phyloP scores from a whole-genome alignment of 1,140 invertebrate species.

The Pseudomyrmex pallidus region DNA sequence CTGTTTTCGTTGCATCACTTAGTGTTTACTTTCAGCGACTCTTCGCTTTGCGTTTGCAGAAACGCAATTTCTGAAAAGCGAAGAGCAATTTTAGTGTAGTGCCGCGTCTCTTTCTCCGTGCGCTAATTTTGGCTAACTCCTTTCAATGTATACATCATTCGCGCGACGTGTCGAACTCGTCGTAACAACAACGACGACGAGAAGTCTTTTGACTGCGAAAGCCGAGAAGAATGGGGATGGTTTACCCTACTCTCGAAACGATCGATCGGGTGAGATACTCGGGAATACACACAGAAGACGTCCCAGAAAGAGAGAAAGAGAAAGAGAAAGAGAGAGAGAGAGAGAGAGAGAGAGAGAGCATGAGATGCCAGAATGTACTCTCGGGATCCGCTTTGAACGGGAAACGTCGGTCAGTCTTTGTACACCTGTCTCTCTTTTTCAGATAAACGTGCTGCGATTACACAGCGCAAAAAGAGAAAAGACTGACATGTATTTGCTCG shows the following conservation, averaged over 20 bases:
- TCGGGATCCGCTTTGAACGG: slow-evolving; percentile 30
- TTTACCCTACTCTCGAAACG: slow-evolving; percentile 14
- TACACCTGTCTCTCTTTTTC: slow-evolving; percentile 39
- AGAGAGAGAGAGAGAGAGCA: slow-evolving; percentile 25
- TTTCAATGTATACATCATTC: neutral
- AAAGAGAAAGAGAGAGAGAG: slow-evolving; percentile 24
- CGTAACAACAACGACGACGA: neutral
- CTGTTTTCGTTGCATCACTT: neutral
- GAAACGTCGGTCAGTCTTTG: slow-evolving; percentile 54
- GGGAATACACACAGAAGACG: slow-evolving; percentile 19
- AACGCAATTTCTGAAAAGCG: neutral
- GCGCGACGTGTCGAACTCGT: neutral
- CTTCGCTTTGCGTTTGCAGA: neutral
- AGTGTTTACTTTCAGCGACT: neutral
- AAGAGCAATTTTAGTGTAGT: neutral
- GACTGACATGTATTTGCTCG: neutral
- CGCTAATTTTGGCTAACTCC: slow-evolving; percentile 6
- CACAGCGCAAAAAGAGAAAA: neutral
- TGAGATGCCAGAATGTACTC: slow-evolving; percentile 35
- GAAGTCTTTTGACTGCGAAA: slow-evolving; percentile 33
- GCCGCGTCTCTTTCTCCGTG: neutral
- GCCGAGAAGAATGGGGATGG: neutral
- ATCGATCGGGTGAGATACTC: slow-evolving; percentile 51
- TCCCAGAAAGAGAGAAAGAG: slow-evolving; percentile 22
- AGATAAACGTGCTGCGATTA: slow-evolving; percentile 43